Conservation (phyloP, 2,797 vertebrate species). For the Sebastiscus tertius region DNA sequence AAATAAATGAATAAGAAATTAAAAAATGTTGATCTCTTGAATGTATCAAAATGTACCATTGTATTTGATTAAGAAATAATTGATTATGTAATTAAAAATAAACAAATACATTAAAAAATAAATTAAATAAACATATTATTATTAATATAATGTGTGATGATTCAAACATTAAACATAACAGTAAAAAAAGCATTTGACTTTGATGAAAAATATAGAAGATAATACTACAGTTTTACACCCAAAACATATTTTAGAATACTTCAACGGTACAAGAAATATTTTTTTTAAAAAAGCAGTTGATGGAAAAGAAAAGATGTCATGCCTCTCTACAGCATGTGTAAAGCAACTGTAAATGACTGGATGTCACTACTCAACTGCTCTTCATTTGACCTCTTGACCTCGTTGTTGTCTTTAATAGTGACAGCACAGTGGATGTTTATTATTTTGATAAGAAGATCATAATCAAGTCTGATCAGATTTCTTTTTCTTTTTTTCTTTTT, state of each 20-base stretch:
- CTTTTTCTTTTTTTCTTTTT: background rate
- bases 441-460: background rate
- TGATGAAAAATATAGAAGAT: background rate
- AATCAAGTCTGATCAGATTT: background rate
- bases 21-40: background rate
- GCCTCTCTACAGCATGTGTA: background rate
- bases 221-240: background rate
- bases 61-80: background rate
- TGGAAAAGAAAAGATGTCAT: background rate
- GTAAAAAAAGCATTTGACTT: background rate
- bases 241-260: background rate
- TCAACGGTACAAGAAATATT: too few species aligned
- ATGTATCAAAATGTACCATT: background rate
- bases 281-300: background rate
- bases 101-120: background rate
- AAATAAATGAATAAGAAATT: too few species aligned
- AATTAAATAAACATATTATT: background rate
- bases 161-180: background rate
- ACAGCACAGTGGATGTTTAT: background rate
- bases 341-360: background rate
- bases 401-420: background rate
- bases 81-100: background rate
- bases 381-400: background rate
- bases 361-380: background rate
- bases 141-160: background rate